Percentiles rank a stretch among this genome's conserved stretches.
Evolutionary conservation across 2,888 invertebrate genomes (phyloP).

Genomic region (Drosophila cognata): DNA sequence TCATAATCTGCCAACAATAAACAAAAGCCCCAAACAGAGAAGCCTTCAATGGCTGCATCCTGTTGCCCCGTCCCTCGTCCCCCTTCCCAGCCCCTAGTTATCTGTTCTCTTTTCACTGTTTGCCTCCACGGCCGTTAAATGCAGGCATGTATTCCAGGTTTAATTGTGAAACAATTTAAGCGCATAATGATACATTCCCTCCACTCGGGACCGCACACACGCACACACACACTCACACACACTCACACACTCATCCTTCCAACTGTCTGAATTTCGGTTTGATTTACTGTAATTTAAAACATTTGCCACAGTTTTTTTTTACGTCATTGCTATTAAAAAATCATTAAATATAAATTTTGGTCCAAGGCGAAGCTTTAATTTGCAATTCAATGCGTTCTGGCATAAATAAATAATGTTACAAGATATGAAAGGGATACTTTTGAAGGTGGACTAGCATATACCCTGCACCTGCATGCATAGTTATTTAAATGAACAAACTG

Average conservation of each 20-base stretch:
- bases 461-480: neutral
- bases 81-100: neutral
- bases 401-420: constrained; percentile 49
- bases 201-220: constrained; percentile 14
- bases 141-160: constrained; percentile 34
- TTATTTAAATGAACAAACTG: neutral
- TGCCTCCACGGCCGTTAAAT: neutral
- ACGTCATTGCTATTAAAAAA: constrained; percentile 56
- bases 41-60: constrained; percentile 41
- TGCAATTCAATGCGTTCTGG: constrained; percentile 56
- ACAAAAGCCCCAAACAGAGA: constrained; percentile 54
- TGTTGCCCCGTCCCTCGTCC: neutral
- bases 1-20: constrained; percentile 71
- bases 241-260: constrained; percentile 1
- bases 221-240: neutral
- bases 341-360: constrained; percentile 64
- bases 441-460: constrained; percentile 3
- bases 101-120: neutral
- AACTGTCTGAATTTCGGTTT: constrained; percentile 44
- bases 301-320: constrained; percentile 51
- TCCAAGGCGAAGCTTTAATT: constrained; percentile 52
- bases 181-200: constrained; percentile 55
- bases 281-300: constrained; percentile 68
- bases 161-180: constrained; percentile 74
- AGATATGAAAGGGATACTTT: constrained; percentile 1